Percentiles rank a stretch among this genome's conserved stretches.
These are phyloP conservation scores for Heterohyrax brucei DNA, from an alignment of 2,797 vertebrate species.

Conservation along the genomic window DNA sequence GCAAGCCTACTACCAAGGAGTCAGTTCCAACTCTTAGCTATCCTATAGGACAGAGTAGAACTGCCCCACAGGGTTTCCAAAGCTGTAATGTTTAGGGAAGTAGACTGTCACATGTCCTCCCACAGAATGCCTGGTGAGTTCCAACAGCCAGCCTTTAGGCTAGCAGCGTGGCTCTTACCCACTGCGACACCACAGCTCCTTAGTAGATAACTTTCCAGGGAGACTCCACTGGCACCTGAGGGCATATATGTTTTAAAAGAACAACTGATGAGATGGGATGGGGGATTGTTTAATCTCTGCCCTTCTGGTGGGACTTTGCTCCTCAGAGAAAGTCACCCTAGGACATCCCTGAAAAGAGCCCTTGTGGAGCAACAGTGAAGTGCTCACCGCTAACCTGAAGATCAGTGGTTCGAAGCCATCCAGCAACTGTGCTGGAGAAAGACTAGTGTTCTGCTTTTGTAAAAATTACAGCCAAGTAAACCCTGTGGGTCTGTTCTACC, in stretches of 20 bases:
- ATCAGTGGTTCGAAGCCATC: not conserved
- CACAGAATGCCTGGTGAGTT: not conserved
- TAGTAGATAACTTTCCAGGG: not conserved
- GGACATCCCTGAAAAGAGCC: not conserved
- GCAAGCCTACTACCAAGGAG: no score
- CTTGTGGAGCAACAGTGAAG: not conserved
- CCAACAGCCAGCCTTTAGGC: not conserved
- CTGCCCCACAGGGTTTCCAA: not conserved
- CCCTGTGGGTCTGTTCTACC: not conserved
- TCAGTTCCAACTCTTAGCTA: not conserved
- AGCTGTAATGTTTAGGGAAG: not conserved
- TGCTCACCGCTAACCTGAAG: not conserved
- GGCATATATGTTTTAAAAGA: not conserved
- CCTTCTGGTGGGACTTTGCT: not conserved
- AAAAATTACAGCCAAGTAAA: not conserved
- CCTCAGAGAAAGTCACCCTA: not conserved
- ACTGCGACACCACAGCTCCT: not conserved
- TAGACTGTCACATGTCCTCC: not conserved
- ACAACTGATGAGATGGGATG: not conserved
- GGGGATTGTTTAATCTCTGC: not conserved
- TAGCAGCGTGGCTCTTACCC: not conserved
- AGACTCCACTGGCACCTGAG: not conserved
- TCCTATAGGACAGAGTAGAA: not conserved
- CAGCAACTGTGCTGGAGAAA: not conserved
- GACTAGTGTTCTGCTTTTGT: not conserved